Evolutionary conservation across 2,888 invertebrate genomes (phyloP).

Genomic region (Calliopum simillimum): DNA sequence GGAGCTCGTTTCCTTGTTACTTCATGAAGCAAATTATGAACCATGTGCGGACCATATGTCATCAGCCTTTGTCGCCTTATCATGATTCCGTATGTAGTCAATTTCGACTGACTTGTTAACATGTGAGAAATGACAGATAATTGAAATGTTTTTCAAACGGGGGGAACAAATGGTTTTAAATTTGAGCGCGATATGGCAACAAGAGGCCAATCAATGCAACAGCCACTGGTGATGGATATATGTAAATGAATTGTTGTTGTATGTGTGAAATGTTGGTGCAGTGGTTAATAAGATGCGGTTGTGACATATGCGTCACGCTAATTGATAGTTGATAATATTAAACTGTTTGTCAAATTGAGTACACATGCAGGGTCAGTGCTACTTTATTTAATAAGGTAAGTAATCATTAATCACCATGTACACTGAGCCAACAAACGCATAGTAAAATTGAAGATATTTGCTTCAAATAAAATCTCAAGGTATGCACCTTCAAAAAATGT

Average conservation of each 20-base stretch:
- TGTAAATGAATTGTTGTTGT: background rate
- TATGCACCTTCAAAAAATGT: no score
- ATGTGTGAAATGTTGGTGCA: background rate
- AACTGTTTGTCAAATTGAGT: no score
- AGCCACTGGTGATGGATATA: background rate
- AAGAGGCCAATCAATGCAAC: constrained; percentile 7
- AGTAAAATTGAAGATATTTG: no score
- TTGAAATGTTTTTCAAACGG: constrained; percentile 10
- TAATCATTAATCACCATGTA: no score
- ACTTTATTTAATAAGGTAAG: no score
- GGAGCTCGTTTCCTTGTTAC: background rate
- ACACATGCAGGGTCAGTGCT: no score
- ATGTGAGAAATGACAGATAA: background rate
- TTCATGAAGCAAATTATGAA: background rate
- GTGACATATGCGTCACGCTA: constrained; percentile 2
- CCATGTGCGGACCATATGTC: constrained; percentile 20
- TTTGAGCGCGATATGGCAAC: background rate
- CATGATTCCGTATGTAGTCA: background rate
- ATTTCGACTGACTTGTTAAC: background rate
- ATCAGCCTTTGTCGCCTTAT: background rate
- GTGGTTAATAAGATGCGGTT: background rate
- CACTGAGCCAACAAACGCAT: no score
- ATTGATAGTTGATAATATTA: no score
- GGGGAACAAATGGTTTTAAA: constrained; percentile 13
- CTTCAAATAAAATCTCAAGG: no score